Evolutionary conservation across 2,888 invertebrate genomes (phyloP), one percentile per base, ranked within the genome.

Genomic region (Monochamus alternatus): DNA sequence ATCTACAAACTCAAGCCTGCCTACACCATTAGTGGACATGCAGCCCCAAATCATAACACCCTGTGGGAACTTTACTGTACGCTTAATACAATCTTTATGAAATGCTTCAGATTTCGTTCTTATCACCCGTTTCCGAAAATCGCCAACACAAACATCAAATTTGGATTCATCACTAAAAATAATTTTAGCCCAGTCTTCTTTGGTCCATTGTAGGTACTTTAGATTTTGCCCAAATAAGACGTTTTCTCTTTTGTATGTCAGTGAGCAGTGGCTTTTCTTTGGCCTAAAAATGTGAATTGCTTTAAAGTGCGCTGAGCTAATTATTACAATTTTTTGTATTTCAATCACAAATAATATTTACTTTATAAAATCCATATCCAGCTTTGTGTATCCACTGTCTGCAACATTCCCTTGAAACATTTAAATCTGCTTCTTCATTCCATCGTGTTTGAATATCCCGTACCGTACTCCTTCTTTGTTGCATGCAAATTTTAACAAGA

Each of bases 1-100:
- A 70, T 74, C 58, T 44, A 74, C 70, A 32, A 74, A 59, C 31
- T 69, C 30, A 12, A 74, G 3, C 52, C 60, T 69, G 14, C 69
- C 74, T 32, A 70, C 52, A 31, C 62, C 74, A 12, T 51, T 68
- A 14, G 58, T 62, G 14, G 69, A 74, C 69, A 74, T 74, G 30
- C 74, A 69, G 12, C 68, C 70, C 69, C 69, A 74, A 70, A 73
- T 73, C 66, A 73, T 73, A 3, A 67, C 44, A 55, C 66, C 43
- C 5, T 31, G 14, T 44, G 73, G 52, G 22, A 73, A 71, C 43
- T 74, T 74, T 68, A 60, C 60, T 14, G 60, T 60, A 4, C 60
- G 60, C 30, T 60, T 60, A 14, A 60, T 30, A 9, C 60, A 60
- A 60, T 60, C 60, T 60, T 60, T 60, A 60, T 60, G 60, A 9